Base-by-base conservation (phyloP, 1,140 invertebrate species). In the Drosophila nigromelanica region DNA sequence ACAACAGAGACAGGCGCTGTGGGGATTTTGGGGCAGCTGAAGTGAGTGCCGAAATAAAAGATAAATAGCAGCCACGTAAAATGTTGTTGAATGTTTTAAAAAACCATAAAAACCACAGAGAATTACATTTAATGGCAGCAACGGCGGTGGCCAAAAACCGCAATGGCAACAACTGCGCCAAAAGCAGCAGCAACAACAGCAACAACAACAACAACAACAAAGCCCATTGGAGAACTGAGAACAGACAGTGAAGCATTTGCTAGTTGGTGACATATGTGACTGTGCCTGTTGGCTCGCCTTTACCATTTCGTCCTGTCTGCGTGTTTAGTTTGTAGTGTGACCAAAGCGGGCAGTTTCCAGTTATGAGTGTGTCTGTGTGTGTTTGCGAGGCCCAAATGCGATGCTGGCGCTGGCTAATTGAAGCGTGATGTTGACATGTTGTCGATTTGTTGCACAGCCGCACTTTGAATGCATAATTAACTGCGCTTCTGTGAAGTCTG, bases 41-140 rank as follows among this genome's bases (percentile, higher is more conserved):
- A 48, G 67, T 37, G 58, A 61, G 58, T 56, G 51, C 18, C 66
- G 71, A 85, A 83, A 85, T 80, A 89, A 89, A 89, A 89, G 83
- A 89, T 89, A 89, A 89, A 89, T 89, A 83, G 85, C 85, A 89
- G 80, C 80, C 83, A 89, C 83, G 83, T 89, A 89, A 89, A 89
- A 89, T 89, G 83, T 66, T 89, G 83, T 89, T 89, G 83, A 89
- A 89, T 89, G 83, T 89, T 89, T 89, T 89, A 89, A 89, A 89
- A 89, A 89, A 89, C 85, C 83, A 89, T 89, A 89, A 89, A 89
- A 89, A 89, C 83, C 83, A 72, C 85, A 83, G 83, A 89, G 85
- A 89, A 89, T 89, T 89, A 89, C 83, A 78, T 89, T 89, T 89
- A 89, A 89, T 89, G 83, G 83, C 73, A 79, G 74, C 77, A 81